These are phyloP conservation scores for Rhynchomys soricoides DNA, from an alignment of 2,113 vertebrate species.

Conservation along the genomic window DNA sequence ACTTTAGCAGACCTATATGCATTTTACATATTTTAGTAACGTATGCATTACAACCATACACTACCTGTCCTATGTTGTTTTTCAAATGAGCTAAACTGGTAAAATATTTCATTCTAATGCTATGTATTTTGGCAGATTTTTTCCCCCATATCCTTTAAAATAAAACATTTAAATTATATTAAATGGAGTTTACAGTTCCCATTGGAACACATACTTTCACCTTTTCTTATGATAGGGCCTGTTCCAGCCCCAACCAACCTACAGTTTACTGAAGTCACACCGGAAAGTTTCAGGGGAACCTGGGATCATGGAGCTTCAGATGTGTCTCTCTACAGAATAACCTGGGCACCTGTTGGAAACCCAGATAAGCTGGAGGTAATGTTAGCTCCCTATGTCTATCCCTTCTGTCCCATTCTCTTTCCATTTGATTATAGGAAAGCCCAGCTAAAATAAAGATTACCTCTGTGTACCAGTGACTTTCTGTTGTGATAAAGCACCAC, in stretches of 20 bases:
- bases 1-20: not conserved
- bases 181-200: not conserved
- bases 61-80: not conserved
- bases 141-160: not conserved
- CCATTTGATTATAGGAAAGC: not conserved
- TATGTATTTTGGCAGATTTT: not conserved
- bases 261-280: constrained; percentile 91
- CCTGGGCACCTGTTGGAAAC: constrained; percentile 89
- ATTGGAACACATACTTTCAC: constrained; percentile 34
- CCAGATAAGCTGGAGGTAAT: constrained; percentile 85
- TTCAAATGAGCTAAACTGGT: constrained; percentile 20
- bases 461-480: not conserved
- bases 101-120: not conserved
- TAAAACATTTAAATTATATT: not conserved
- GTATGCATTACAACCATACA: not conserved
- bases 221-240: constrained; percentile 81
- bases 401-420: not conserved
- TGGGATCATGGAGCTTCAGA: constrained; percentile 97
- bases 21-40: not conserved
- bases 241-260: constrained; percentile 95
- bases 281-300: constrained; percentile 91
- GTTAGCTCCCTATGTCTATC: not conserved
- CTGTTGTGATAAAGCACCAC: not conserved
- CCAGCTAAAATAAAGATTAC: not conserved
- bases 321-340: constrained; percentile 94